Conservation (phyloP, 2,888 invertebrate species). For the Catocala sponsa region DNA sequence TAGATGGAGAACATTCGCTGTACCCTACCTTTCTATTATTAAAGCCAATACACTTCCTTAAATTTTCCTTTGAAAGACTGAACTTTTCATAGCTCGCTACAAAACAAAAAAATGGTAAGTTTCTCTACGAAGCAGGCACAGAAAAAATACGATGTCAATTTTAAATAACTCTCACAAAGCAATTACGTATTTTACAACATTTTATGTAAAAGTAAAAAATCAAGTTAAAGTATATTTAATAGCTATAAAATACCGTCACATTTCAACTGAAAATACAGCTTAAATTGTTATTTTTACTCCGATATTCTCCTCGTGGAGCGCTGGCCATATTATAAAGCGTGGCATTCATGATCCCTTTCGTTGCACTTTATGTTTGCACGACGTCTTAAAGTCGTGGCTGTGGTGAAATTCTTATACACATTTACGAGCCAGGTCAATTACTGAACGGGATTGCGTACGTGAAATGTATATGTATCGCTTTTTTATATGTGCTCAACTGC, state of each 20-base stretch:
- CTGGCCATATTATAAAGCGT: constrained; percentile 28
- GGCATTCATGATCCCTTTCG: constrained; percentile 27
- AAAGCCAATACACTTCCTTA: too few species aligned
- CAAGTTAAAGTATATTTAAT: constrained; percentile 25
- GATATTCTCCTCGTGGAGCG: constrained; percentile 22
- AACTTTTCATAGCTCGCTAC: not conserved
- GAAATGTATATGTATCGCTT: constrained; percentile 9
- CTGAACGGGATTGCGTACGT: constrained; percentile 22
- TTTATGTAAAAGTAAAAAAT: constrained; percentile 27
- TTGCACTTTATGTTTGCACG: constrained; percentile 26
- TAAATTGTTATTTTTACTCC: constrained; percentile 36
- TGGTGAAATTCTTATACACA: constrained; percentile 29
- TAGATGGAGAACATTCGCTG: too few species aligned
- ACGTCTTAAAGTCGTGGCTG: constrained; percentile 17
- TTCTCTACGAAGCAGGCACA: constrained; percentile 1
- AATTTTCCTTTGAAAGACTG: not conserved
- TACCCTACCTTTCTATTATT: too few species aligned
- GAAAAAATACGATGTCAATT: constrained; percentile 8
- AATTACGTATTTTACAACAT: constrained; percentile 21
- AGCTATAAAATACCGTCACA: constrained; percentile 23
- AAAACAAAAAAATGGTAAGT: not conserved
- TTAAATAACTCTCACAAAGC: constrained; percentile 13
- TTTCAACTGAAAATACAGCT: constrained; percentile 32
- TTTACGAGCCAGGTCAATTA: constrained; percentile 35
- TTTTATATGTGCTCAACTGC: constrained; percentile 2